Evolutionary conservation across 2,113 vertebrate genomes (phyloP), one percentile per base, ranked within the genome.

Genomic region (Petrocephalus zakoni): DNA sequence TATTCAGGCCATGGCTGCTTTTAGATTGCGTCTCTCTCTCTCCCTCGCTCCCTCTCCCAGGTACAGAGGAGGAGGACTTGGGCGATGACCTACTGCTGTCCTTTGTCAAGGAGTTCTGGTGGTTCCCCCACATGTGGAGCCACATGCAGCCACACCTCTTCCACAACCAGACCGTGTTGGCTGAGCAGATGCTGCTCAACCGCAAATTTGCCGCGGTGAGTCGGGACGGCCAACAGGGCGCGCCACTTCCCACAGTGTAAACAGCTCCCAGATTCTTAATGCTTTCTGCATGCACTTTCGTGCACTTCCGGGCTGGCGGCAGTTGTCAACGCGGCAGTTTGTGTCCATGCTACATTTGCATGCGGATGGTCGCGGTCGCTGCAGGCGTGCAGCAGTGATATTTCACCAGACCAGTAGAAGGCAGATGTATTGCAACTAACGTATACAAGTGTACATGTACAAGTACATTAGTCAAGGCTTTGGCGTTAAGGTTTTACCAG

Each of bases 81-180:
- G 98, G 98, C 0, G 98, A 99, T 0, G 97, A 99, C 93, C 96
- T 99, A 90, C 95, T 99, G 92, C 96, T 99, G 84, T 98, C 97
- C 1, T 97, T 97, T 0, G 97, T 98, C 92, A 97, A 95, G 91
- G 97, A 99, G 95, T 99, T 99, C 94, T 99, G 98, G 98, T 99
- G 98, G 98, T 99, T 99, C 90, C 98, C 98, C 5, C 98, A 99
- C 95, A 99, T 99, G 98, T 99, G 98, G 98, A 99, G 98, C 94
- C 98, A 99, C 95, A 99, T 99, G 98, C 98, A 99, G 95, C 98
- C 98, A 15, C 98, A 99, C 92, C 97, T 99, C 53, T 99, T 99
- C 96, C 98, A 99, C 94, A 99, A 99, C 94, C 97, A 99, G 94
- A 98, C 97, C 0, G 98, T 99, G 91, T 95, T 99, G 0, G 97